Conservation (phyloP, 2,113 vertebrate genomes). For the Actenoides lindsayi region DNA sequence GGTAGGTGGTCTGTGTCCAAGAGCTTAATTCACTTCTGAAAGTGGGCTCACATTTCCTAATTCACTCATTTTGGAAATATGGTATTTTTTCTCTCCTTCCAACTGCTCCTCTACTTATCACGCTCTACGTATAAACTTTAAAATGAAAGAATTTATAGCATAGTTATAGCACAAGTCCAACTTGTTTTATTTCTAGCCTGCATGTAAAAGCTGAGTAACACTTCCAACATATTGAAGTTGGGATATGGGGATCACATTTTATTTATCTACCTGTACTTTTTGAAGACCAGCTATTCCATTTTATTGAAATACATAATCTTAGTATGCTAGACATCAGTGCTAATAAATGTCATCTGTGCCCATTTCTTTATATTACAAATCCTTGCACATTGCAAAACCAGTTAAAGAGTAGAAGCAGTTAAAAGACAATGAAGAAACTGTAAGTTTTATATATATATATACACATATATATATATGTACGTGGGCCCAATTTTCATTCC, state of each 20-base stretch:
- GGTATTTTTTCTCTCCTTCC: conserved; percentile 6
- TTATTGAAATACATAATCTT: conserved; percentile 29
- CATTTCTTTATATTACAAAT: not conserved
- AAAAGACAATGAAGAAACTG: not conserved
- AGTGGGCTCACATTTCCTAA: not conserved
- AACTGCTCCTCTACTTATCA: not conserved
- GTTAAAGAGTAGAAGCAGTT: not conserved
- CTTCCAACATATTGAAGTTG: not conserved
- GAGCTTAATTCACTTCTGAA: conserved; percentile 1
- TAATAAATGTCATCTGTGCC: conserved; percentile 44
- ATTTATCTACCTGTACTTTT: conserved; percentile 42
- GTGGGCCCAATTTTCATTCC: not conserved
- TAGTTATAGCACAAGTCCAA: not conserved
- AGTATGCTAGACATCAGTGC: conserved; percentile 17
- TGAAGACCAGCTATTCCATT: conserved; percentile 20
- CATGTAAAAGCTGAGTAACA: conserved; percentile 9
- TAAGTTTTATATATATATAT: not conserved
- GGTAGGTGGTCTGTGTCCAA: not conserved
- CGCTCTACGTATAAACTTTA: not conserved
- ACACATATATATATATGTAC: not conserved
- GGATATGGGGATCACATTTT: conserved; percentile 9
- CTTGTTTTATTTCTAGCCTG: conserved; percentile 44
- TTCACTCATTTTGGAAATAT: conserved; percentile 1
- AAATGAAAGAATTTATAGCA: conserved; percentile 45
- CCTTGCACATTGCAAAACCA: conserved; percentile 6